phyloP scores from a whole-genome alignment of 2,113 vertebrate genomes.

The Crotalus helleri region DNA sequence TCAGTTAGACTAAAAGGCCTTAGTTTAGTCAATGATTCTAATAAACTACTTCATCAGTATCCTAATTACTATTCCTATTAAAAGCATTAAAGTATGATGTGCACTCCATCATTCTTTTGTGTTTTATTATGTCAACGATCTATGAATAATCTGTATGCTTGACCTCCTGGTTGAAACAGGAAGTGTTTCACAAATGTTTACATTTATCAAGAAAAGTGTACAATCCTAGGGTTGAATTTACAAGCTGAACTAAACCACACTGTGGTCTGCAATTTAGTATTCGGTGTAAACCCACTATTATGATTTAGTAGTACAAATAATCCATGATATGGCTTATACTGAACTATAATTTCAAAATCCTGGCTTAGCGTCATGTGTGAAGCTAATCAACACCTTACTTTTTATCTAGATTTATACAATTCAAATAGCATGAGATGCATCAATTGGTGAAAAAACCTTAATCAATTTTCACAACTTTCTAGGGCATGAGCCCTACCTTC shows the following conservation, averaged over 20 bases:
- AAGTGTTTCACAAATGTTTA: background rate
- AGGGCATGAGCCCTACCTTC: background rate
- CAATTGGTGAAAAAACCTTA: background rate
- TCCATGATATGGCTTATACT: background rate
- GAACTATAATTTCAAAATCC: background rate
- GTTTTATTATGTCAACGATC: background rate
- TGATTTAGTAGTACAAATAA: background rate
- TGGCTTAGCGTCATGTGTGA: background rate
- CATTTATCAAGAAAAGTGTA: background rate
- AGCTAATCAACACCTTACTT: background rate
- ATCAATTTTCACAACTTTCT: background rate
- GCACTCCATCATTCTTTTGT: background rate
- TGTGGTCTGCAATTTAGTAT: background rate
- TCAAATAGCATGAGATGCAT: background rate
- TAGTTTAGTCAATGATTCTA: background rate
- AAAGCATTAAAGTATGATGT: background rate
- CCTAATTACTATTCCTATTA: background rate
- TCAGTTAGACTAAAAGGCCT: background rate
- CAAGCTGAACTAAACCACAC: background rate
- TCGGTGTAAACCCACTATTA: background rate
- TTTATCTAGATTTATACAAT: slow-evolving; percentile 2
- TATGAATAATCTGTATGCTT: background rate
- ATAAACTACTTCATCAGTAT: background rate
- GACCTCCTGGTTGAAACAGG: background rate
- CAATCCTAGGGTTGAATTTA: background rate